Evolutionary conservation across 2,113 vertebrate genomes (phyloP).

Genomic region (Bubo bubo): DNA sequence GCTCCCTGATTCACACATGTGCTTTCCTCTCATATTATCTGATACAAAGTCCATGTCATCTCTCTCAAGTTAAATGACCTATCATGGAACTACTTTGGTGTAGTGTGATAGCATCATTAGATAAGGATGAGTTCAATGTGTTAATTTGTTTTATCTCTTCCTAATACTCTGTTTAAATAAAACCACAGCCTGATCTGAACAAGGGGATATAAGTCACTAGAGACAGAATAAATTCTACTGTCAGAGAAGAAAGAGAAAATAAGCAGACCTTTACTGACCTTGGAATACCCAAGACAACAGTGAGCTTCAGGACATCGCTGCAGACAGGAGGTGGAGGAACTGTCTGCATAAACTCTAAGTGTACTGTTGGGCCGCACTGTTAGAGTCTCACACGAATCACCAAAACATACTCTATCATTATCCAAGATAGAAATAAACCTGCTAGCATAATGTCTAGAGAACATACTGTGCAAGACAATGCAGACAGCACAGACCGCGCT

Average conservation of each 20-base stretch:
- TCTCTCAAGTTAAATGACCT: background rate
- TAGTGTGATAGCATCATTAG: background rate
- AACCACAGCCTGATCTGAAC: background rate
- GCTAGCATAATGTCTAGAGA: background rate
- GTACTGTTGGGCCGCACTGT: background rate
- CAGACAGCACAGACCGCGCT: background rate
- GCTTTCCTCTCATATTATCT: background rate
- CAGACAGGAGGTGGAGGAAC: background rate
- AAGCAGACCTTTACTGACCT: background rate
- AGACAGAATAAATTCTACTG: background rate
- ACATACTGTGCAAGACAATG: background rate
- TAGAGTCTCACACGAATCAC: background rate
- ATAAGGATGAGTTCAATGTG: background rate
- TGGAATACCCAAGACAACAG: background rate
- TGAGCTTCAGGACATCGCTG: background rate
- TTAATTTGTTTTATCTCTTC: background rate
- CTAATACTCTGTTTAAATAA: background rate
- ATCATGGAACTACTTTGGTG: background rate
- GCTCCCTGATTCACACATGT: background rate
- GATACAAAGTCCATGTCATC: background rate
- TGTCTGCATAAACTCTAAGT: background rate
- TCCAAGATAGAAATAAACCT: background rate
- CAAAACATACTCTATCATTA: background rate
- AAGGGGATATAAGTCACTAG: background rate
- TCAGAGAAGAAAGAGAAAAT: background rate